Evolutionary conservation across 2,888 invertebrate genomes (phyloP), one percentile per base, ranked within the genome.

Genomic region (Plagiodera versicolora): DNA sequence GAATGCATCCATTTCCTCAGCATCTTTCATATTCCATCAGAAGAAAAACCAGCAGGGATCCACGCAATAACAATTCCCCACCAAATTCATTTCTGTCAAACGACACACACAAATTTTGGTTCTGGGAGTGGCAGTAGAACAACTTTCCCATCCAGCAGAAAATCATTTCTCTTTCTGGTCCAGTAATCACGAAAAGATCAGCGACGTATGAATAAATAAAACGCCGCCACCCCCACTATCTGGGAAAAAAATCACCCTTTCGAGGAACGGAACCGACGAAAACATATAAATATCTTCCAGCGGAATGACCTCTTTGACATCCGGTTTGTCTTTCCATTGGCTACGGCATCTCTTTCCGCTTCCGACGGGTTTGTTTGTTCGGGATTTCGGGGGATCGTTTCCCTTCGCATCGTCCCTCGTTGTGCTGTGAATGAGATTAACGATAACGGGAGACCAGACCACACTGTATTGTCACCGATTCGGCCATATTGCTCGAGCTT

Each of bases 221-320:
- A 72, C 72, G 69, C 71, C 72, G 67, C 67, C 72, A 67, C 65
- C 64, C 69, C 69, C 65, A 65, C 72, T 66, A 68, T 72, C 72
- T 67, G 71, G 58, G 45, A 71, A 70, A 71, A 75, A 76, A 73
- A 72, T 69, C 73, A 73, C 75, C 75, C 75, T 72, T 70, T 70
- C 66, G 65, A 68, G 67, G 67, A 71, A 67, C 70, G 68, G 68
- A 70, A 71, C 70, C 69, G 70, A 70, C 73, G 71, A 75, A 77
- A 76, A 76, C 75, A 75, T 76, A 78, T 77, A 78, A 77, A 78
- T 77, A 75, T 76, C 76, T 76, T 77, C 76, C 76, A 76, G 73
- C 72, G 74, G 76, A 77, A 77, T 75, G 76, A 77, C 75, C 75
- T 74, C 74, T 76, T 74, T 76, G 74, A 75, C 76, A 74, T 74